phyloP scores from a whole-genome alignment of 2,888 invertebrate genomes.

The Cloeon dipterum region DNA sequence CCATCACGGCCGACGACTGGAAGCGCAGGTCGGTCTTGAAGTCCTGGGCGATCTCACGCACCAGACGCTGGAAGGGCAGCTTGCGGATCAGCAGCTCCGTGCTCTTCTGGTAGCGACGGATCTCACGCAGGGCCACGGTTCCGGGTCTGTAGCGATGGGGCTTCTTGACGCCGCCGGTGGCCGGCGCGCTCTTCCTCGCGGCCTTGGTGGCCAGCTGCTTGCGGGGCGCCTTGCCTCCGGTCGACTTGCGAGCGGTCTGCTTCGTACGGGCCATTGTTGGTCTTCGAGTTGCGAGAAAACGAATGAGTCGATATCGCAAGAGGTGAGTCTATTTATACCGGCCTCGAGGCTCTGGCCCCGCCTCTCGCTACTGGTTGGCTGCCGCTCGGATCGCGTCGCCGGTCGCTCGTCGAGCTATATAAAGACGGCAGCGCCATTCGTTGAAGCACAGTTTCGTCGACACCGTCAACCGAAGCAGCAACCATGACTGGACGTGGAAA shows the following conservation, averaged over 20 bases:
- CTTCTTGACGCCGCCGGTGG: conserved; percentile 29
- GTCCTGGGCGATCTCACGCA: conserved; percentile 27
- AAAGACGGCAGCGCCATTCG: no score
- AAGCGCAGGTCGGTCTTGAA: conserved; percentile 21
- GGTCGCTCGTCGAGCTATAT: no score
- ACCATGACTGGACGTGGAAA: conserved; percentile 57
- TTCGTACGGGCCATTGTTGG: conserved; percentile 33
- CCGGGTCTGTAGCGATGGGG: conserved; percentile 29
- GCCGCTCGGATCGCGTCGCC: no score
- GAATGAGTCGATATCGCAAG: no score
- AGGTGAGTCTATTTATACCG: no score
- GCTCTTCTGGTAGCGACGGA: conserved; percentile 30
- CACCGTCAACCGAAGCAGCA: background rate
- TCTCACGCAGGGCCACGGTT: conserved; percentile 44
- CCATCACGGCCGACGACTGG: conserved; percentile 18
- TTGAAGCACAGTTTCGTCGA: no score
- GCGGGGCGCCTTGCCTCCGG: conserved; percentile 28
- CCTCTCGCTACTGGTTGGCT: no score
- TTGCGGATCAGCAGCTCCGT: conserved; percentile 28
- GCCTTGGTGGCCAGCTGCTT: conserved; percentile 29
- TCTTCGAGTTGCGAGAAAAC: no score
- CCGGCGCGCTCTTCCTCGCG: conserved; percentile 25
- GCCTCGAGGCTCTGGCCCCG: no score
- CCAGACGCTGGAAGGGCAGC: conserved; percentile 26
- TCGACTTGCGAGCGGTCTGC: conserved; percentile 28